A percentile compares a stretch with the other conserved stretches of the same genome.
Conservation (phyloP, 2,888 invertebrate genomes). For the Allolobophora icterica region DNA sequence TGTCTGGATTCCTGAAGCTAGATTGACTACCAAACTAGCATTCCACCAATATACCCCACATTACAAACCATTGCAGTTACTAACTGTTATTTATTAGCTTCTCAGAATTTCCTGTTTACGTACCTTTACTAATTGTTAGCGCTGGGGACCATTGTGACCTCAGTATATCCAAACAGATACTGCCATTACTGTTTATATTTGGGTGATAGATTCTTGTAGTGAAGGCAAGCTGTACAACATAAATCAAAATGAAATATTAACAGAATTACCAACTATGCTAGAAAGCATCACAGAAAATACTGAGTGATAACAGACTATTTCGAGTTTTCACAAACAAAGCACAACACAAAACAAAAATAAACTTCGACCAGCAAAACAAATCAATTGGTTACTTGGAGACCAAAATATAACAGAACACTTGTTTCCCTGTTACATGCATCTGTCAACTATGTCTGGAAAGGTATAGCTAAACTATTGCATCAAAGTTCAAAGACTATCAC, state of each 20-base stretch:
- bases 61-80: no score
- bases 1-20: no score
- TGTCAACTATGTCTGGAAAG: not conserved
- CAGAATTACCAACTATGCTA: not conserved
- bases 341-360: not conserved
- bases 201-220: conserved; percentile 99
- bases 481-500: no score
- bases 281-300: not conserved
- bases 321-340: not conserved
- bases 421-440: not conserved
- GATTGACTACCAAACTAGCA: no score
- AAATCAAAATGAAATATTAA: not conserved
- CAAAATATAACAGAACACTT: no score
- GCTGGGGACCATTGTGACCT: conserved; percentile 99
- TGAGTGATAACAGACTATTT: not conserved
- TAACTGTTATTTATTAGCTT: no score
- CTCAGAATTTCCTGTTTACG: not conserved
- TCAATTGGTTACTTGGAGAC: no score
- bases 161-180: conserved; percentile 99
- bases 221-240: conserved; percentile 79
- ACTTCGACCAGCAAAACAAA: not conserved
- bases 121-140: conserved; percentile 99
- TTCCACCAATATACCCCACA: no score
- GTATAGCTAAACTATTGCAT: no score
- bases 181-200: conserved; percentile 99